Evolutionary conservation across 1,140 invertebrate species (phyloP), one percentile per base, ranked within the genome.

Genomic region (Bradynema listronoti): DNA sequence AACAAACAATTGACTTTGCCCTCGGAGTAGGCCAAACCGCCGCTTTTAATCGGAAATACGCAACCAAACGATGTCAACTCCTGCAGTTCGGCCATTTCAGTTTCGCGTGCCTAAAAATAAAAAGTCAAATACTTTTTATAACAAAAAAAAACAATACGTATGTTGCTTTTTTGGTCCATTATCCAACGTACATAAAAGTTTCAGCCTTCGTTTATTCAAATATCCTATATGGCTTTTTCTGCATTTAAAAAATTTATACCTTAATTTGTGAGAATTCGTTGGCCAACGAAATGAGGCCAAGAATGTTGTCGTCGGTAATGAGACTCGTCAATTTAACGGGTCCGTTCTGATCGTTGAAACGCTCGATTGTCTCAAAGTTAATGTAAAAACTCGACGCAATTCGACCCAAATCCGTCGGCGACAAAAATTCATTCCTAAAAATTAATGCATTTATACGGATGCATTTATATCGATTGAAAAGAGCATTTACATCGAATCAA

Each of bases 301-400:
- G 80, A 36, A 97, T 86, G 65, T 90, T 87, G 2, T 85, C 84
- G 65, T 94, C 89, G 25, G 84, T 86, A 89, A 97, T 92, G 7
- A 87, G 80, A 11, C 85, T 82, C 46, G 84, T 84, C 61, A 88
- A 82, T 62, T 86, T 81, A 16, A 59, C 43, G 14, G 53, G 50
- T 1, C 39, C 55, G n/a, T 72, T 49, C 27, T 49, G 36, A 29
- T 88, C 86, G 79, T 91, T 90, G 73, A 94, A 80, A 36, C 87
- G 85, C 79, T 92, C 88, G 67, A 98, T 87, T 0, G 93, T 97
- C 71, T 93, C 89, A 79, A 90, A 90, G 71, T 93, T 96, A 41
- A 99, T 90, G 79, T 99, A 99, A 80, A 87, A 98, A 80, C 96
- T 89, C 78, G 91, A 94, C 0, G 94, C 91, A 47, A 90, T 96